Base-by-base conservation (phyloP, 2,113 vertebrate species). In the Hassar affinis region DNA sequence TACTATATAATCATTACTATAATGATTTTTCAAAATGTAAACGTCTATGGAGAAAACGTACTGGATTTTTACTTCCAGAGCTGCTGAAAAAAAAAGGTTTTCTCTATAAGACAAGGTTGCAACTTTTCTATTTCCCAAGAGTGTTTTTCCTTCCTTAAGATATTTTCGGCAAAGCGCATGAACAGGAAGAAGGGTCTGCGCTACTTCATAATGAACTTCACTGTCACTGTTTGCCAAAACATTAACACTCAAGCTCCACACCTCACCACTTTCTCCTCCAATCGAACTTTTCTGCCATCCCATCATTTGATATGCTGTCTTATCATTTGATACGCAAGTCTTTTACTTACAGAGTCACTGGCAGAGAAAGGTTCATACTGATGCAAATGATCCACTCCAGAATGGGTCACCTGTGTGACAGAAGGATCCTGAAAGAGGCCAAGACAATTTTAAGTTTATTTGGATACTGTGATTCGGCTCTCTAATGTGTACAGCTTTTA, bases 311-410 rank as follows among this genome's bases (percentile, higher is more conserved):
- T 15, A 33, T 14, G 14, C 38, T 71, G 14, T 42, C 4, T 72
- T 59, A 57, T 35, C 17, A 22, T n/a, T n/a, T 42, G 20, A 25
- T 61, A 54, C 87, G 33, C 38, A 4, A n/a, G n/a, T n/a, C n/a
- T n/a, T n/a, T n/a, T 35, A 78, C 86, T 92, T 94, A 99, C 97
- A 90, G 92, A 88, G 64, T 94, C 88, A 49, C 79, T 91, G 85
- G 93, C 94, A 0, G 96, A 92, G 84, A 98, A 98, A 33, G 96
- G 96, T 84, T 95, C 97, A 91, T 95, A 97, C 71, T 97, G 96
- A 64, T 96, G 93, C 42, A 97, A 83, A 47, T 91, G 88, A 10
- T 96, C 93, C 0, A 95, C 84, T 38, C 84, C 91, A 14, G 95
- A 38, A 66, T 86, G 93, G 30, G 97, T 96, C 87, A 95, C 92